phyloP scores from a whole-genome alignment of 2,888 invertebrate species.

The Timandra comae region DNA sequence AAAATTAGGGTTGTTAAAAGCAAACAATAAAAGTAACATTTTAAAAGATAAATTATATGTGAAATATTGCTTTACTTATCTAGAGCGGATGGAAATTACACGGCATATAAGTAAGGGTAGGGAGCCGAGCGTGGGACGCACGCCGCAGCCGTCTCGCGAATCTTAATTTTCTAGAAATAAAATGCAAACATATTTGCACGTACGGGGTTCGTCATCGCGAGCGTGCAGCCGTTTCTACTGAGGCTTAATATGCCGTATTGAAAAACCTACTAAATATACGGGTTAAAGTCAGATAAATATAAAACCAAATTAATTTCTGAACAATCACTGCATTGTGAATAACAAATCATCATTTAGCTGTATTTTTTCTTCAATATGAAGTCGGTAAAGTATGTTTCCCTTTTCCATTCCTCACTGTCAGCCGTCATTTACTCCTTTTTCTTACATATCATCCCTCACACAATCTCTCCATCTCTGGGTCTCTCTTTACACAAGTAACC shows the following conservation, averaged over 20 bases:
- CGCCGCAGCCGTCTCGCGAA: slow-evolving; percentile 31
- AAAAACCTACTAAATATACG: too few species aligned
- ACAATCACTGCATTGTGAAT: too few species aligned
- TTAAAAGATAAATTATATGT: slow-evolving; percentile 38
- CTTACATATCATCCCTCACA: too few species aligned
- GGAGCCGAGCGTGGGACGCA: slow-evolving; percentile 11
- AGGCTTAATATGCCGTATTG: slow-evolving; percentile 1
- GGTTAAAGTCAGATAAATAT: too few species aligned
- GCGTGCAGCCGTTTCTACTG: slow-evolving; percentile 3
- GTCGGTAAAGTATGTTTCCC: too few species aligned
- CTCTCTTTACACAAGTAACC: too few species aligned
- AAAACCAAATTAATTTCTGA: too few species aligned
- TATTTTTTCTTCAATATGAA: too few species aligned
- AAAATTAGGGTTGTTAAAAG: background rate
- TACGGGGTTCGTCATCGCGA: slow-evolving; percentile 4
- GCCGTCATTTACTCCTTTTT: too few species aligned
- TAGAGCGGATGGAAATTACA: slow-evolving; percentile 48
- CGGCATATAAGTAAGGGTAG: slow-evolving; percentile 26
- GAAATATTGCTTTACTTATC: slow-evolving; percentile 56
- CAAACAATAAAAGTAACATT: background rate
- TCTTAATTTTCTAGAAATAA: slow-evolving; percentile 56
- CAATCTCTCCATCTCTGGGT: too few species aligned
- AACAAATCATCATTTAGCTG: too few species aligned
- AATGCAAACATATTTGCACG: slow-evolving; percentile 43
- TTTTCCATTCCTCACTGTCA: too few species aligned